These are phyloP conservation scores for Thryonomys swinderianus DNA, from an alignment of 2,113 vertebrate species.

Conservation along the genomic window DNA sequence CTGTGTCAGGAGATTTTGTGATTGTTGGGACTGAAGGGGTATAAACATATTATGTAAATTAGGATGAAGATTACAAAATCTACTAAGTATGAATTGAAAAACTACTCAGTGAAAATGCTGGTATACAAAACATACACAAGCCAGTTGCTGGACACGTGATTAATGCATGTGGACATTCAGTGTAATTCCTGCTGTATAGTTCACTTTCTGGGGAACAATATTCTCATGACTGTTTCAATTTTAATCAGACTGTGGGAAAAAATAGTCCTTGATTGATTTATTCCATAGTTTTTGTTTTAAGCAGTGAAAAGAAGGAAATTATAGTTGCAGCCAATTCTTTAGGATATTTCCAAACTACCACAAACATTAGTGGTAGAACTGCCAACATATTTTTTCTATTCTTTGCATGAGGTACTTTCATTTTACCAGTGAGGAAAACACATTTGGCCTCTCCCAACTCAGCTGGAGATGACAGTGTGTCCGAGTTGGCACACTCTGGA, in stretches of 20 bases:
- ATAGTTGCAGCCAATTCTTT: not conserved
- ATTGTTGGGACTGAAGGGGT: not conserved
- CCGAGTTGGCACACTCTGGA: conserved; percentile 30
- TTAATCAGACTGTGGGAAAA: not conserved
- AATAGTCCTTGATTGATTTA: not conserved
- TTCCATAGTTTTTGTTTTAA: conserved; percentile 1
- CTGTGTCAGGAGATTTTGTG: not conserved
- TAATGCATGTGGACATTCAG: not conserved
- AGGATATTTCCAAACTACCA: conserved; percentile 30
- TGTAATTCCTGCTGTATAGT: not conserved
- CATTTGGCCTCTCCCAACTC: conserved; percentile 9
- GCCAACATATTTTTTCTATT: not conserved
- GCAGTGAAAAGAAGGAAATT: not conserved
- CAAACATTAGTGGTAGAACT: not conserved
- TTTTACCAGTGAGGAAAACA: conserved; percentile 14
- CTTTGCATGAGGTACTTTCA: not conserved
- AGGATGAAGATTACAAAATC: not conserved
- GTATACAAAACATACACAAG: not conserved
- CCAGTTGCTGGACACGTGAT: not conserved
- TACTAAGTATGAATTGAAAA: not conserved
- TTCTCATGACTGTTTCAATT: conserved; percentile 5
- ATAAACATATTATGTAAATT: not conserved
- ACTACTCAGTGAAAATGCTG: conserved; percentile 1
- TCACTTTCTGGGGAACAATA: not conserved
- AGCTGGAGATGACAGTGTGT: conserved; percentile 6